A percentile compares a stretch with the other conserved stretches of the same genome.
These are phyloP conservation scores for Anas platyrhynchos DNA, from an alignment of 2,113 vertebrate genomes.

Conservation along the genomic window DNA sequence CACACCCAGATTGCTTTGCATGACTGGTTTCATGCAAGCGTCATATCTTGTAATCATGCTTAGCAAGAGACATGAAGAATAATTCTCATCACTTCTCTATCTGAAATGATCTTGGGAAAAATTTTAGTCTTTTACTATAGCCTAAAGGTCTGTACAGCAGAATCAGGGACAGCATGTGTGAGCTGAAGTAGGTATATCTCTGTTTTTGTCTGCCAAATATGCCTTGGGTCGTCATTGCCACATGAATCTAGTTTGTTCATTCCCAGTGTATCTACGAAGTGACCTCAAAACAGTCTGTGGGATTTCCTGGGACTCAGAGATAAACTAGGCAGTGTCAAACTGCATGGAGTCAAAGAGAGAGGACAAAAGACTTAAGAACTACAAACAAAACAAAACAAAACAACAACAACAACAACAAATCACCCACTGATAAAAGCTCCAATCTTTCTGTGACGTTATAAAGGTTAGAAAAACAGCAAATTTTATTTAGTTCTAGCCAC, in stretches of 20 bases:
- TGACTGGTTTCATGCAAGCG: neutral
- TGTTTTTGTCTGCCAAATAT: neutral
- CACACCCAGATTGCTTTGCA: neutral
- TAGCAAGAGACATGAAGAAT: neutral
- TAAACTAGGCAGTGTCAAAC: neutral
- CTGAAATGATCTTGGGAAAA: neutral
- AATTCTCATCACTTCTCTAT: neutral
- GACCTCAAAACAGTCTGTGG: neutral
- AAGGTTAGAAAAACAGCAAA: neutral
- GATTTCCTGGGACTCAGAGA: neutral
- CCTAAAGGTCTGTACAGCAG: neutral
- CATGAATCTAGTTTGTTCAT: neutral
- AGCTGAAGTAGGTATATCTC: neutral
- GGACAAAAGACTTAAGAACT: neutral
- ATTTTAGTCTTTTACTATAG: neutral
- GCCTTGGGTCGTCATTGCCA: neutral
- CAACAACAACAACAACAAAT: neutral
- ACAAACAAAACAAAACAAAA: neutral
- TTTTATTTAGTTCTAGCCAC: neutral
- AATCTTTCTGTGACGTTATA: neutral
- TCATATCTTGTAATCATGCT: neutral
- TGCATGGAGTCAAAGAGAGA: neutral
- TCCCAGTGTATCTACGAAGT: neutral
- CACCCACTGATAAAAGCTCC: neutral
- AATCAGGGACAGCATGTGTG: neutral